A percentile compares a stretch with the other conserved stretches of the same genome.
These are phyloP conservation scores for Rhimphoctona megacephalus DNA, from an alignment of 2,888 invertebrate species.

Conservation along the genomic window DNA sequence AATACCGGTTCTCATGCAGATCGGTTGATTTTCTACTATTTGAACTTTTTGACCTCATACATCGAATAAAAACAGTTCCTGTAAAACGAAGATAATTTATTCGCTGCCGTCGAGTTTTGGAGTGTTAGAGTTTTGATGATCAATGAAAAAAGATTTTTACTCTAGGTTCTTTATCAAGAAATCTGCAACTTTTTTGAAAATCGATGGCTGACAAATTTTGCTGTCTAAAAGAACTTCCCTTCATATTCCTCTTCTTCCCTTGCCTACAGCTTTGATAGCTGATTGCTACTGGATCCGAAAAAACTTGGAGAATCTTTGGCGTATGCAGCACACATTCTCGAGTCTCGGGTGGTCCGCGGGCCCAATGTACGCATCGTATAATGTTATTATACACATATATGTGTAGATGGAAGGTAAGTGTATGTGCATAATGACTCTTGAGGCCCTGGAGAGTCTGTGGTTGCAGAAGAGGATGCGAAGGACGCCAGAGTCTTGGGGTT, in stretches of 20 bases:
- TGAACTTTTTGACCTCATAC: not conserved
- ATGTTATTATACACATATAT: constrained; percentile 45
- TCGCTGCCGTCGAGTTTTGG: not conserved
- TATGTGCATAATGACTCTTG: constrained; percentile 32
- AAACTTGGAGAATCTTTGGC: constrained; percentile 13
- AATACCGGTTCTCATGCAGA: constrained; percentile 27
- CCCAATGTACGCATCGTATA: constrained; percentile 40
- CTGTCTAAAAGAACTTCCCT: not conserved
- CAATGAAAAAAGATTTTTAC: not conserved
- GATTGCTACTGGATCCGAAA: constrained; percentile 1
- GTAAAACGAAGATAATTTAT: not conserved
- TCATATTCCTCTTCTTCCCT: not conserved
- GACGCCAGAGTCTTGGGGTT: constrained; percentile 35
- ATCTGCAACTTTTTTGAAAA: not conserved
- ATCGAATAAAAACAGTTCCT: not conserved
- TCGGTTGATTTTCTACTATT: not conserved
- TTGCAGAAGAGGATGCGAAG: constrained; percentile 23
- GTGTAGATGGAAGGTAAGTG: constrained; percentile 12
- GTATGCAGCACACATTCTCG: constrained; percentile 31
- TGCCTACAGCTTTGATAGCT: not conserved
- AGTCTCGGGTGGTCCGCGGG: constrained; percentile 38
- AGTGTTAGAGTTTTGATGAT: not conserved
- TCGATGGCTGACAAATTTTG: not conserved
- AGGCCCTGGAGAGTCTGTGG: constrained; percentile 30
- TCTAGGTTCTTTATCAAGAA: not conserved